Base-by-base conservation (phyloP, 2,888 invertebrate genomes). In the Drosophila testacea region DNA sequence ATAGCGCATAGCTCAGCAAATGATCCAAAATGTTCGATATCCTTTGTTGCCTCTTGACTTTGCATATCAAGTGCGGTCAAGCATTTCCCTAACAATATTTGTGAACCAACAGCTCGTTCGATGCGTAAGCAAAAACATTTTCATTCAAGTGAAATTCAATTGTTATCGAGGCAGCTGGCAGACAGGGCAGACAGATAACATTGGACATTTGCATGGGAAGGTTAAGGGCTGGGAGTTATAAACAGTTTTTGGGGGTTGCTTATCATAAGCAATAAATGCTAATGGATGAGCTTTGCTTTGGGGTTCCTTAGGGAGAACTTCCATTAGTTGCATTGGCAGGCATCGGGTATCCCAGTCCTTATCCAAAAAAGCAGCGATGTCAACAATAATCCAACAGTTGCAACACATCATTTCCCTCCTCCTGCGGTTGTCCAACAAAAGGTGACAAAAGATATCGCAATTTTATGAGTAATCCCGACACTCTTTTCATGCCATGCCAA, bases 371-470 rank as follows among this genome's bases (percentile, higher is more conserved):
- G 30, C 44, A 57, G 57, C 38, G 44, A 51, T 66, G 69, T 75
- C 75, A 73, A 78, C 72, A 74, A 70, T 74, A 73, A 74, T 73
- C 61, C 52, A 28, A 52, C 66, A 61, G 56, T 52, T 64, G 22
- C 22, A 22, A 22, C 70, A 57, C 42, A 22, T 27, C 42, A 65
- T 38, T 32, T 13, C 56, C 16, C 13, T 13, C 36, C 34, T 44
- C 52, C 38, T 59, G 73, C 48, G 64, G 56, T 60, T 59, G 64
- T 64, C 67, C 77, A 66, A 78, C 79, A 81, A 85, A 90, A 90
- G 90, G 90, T 91, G 91, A 90, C 90, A 90, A 90, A 89, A 90
- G 87, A 90, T 86, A 89, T 89, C 83, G 82, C 85, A 89, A 89
- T 84, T 88, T 91, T 90, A 89, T 89, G 84, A 83, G 83, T 86